Base-by-base conservation (phyloP, 2,888 invertebrate genomes). In the Stictocephala bisonia region DNA sequence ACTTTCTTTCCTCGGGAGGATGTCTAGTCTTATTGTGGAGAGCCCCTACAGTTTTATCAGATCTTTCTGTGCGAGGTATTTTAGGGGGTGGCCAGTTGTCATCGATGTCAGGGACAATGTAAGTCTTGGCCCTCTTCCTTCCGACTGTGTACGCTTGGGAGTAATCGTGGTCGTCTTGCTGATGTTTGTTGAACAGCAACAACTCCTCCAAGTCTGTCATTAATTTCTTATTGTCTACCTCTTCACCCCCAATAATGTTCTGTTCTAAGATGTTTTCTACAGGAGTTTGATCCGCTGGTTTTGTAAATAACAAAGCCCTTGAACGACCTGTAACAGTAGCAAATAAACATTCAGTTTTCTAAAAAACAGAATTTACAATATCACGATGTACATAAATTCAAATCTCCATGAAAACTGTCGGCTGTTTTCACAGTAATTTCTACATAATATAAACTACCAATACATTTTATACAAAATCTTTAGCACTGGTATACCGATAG, bases 1-100 rank as follows among this genome's bases (percentile, higher is more conserved):
- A 60, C 13, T 40, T 69, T 29, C 56, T 22, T 13, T 44, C 58
- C 22, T 71, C 56, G 0, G 18, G 31, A 3, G 56, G 70, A 26
- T 31, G 35, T 44, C 58, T 41, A 22, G 70, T 58, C 29, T 58
- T 71, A 44, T 71, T 56, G n/a, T 41, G 53, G 7, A 13, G 22
- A 1, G 27, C 26, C 35, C 26, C 41, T 29, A 69, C 40, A 24
- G 35, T 7, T 9, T 69, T 24, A 13, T 26, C 48, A 20, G 40
- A 3, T 13, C 15, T 40, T 15, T 40, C 69, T 15, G 31, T 31
- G 1, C 56, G 53, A 13, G 69, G 69, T 35, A 48, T 40, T 71
- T 77, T 77, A 26, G 77, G 77, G 22, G 77, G 77, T 15, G 77
- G 77, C 77, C 77, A 77, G 29, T 72, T 74, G 51, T 77, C 77